phyloP scores from a whole-genome alignment of 2,888 invertebrate genomes.

The Oligia latruncula region DNA sequence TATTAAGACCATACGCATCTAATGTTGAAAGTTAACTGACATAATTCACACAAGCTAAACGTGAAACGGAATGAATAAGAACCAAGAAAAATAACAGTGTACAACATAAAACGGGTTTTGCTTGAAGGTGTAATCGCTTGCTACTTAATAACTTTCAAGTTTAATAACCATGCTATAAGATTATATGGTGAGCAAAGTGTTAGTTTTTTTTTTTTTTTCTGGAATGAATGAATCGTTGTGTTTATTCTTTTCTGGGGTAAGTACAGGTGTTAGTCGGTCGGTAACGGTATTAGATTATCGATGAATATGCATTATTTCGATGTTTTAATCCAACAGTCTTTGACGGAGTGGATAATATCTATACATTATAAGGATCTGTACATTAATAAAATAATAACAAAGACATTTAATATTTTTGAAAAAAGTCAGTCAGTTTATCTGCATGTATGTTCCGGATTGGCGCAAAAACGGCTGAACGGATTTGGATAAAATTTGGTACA shows the following conservation, averaged over 20 bases:
- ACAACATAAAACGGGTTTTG: constrained; percentile 47
- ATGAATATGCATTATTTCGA: neutral
- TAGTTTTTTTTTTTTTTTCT: constrained; percentile 31
- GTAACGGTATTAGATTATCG: neutral
- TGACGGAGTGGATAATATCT: neutral
- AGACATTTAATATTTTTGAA: neutral
- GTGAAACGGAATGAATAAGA: constrained; percentile 39
- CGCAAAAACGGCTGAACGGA: neutral
- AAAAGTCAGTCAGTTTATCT: no score
- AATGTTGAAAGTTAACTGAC: constrained; percentile 47
- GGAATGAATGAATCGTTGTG: constrained; percentile 1
- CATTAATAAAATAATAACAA: neutral
- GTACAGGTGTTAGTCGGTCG: neutral
- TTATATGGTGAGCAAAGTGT: constrained; percentile 45
- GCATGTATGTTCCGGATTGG: no score
- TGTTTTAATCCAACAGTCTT: neutral
- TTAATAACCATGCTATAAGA: constrained; percentile 57
- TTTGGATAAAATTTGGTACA: neutral
- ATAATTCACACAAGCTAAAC: constrained; percentile 55
- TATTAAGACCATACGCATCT: constrained; percentile 23
- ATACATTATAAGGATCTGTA: neutral
- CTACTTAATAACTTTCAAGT: constrained; percentile 61
- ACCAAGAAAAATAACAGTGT: constrained; percentile 51
- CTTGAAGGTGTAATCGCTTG: constrained; percentile 48
- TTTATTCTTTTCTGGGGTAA: neutral